These are phyloP conservation scores for Dunckerocampus dactyliophorus DNA, from an alignment of 2,113 vertebrate species.

Conservation along the genomic window DNA sequence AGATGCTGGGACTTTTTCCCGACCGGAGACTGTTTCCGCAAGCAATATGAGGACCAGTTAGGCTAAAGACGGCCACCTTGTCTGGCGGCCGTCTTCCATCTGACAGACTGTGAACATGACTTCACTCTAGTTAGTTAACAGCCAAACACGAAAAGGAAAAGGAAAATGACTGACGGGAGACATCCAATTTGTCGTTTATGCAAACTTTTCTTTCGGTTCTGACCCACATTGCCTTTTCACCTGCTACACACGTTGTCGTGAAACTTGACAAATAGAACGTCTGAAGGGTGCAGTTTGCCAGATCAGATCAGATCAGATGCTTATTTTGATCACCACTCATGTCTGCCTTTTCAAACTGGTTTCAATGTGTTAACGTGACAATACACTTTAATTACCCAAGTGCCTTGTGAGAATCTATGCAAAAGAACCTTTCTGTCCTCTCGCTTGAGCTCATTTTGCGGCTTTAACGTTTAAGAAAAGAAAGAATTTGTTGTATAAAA, in stretches of 20 bases:
- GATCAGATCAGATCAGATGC: conserved; percentile 5
- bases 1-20: conserved; percentile 99
- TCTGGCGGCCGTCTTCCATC: conserved; percentile 6
- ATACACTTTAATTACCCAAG: conserved; percentile 66
- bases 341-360: conserved; percentile 46
- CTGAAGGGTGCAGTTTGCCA: conserved; percentile 20
- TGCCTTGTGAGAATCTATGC: conserved; percentile 98
- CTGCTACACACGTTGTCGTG: conserved; percentile 53
- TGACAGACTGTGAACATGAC: conserved; percentile 43
- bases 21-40: conserved; percentile 96
- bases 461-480: conserved; percentile 44
- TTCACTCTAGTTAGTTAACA: conserved; percentile 28
- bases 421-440: conserved; percentile 68
- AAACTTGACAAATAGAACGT: background rate
- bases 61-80: conserved; percentile 68
- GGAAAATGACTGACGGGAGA: conserved; percentile 10
- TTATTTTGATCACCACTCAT: conserved; percentile 16
- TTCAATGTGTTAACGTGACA: conserved; percentile 21
- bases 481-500: conserved; percentile 64
- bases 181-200: conserved; percentile 39
- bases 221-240: conserved; percentile 63
- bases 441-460: conserved; percentile 65
- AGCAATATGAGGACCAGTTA: conserved; percentile 97
- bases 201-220: conserved; percentile 41
- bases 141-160: background rate